Evolutionary conservation across 1,140 invertebrate genomes (phyloP), one percentile per base, ranked within the genome.

Genomic region (Triops longicaudatus): DNA sequence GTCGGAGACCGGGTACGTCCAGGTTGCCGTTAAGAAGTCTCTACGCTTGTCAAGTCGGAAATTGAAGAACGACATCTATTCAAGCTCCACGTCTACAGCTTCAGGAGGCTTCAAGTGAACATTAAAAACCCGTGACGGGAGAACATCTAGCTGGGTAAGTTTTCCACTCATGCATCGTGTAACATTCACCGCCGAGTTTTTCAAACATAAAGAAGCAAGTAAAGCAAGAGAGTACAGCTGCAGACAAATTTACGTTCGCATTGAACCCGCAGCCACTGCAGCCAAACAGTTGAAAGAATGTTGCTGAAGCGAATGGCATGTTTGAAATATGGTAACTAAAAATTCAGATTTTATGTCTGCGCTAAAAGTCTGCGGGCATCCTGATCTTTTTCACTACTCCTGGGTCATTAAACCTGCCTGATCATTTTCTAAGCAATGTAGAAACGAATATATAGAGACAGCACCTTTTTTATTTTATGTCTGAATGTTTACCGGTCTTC

Each of bases 31-130:
- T 22, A 63, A 63, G 50, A 63, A 63, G 50, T 63, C 50, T 63
- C 50, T 63, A 63, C 50, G 50, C 10, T 63, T 63, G 50, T 63
- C 50, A 63, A 63, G 50, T 63, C 50, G 50, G 50, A 63, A 63
- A 63, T 63, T 63, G 50, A 63, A 63, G 50, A 63, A 63, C 50
- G 50, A 63, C 50, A 63, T 5, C 50, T 22, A 63, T 63, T 63
- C 50, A 63, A 63, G 17, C 43, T 11, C 43, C 43, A 44, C 17
- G 50, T 17, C 10, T 22, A 63, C 50, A n/a, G 14, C 50, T 63
- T 63, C 50, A 63, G 50, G 22, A 63, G 14, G 50, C 50, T 14
- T 63, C 22, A 63, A 63, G 17, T 63, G 50, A 63, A 63, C 50
- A 22, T 63, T 63, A n/a, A 22, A 63, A 63, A 63, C 50, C 50